Percentiles rank a stretch among this genome's conserved stretches.
phyloP scores from a whole-genome alignment of 2,797 vertebrate genomes.

The Alca torda region DNA sequence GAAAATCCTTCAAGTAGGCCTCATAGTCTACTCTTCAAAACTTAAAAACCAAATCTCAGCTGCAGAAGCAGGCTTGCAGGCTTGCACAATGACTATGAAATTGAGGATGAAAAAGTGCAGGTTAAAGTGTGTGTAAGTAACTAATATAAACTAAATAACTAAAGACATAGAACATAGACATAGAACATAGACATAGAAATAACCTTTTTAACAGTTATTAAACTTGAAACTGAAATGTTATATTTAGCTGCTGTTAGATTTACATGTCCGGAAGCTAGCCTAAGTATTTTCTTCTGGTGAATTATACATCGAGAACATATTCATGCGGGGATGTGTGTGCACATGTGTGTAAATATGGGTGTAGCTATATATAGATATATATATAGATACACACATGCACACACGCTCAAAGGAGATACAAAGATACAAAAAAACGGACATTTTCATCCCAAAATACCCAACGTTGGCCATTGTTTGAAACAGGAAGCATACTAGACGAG shows the following conservation, averaged over 20 bases:
- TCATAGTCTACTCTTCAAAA: neutral
- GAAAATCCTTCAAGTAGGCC: neutral
- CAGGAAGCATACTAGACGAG: conserved; percentile 35
- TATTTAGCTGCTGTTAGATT: neutral
- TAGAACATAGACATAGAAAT: neutral
- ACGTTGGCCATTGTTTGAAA: conserved; percentile 32
- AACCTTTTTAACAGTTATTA: neutral
- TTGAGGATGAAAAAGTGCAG: neutral
- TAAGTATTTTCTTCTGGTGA: neutral
- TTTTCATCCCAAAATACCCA: neutral
- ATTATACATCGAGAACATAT: neutral
- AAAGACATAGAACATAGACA: neutral
- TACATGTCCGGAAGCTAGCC: neutral
- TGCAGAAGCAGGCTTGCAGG: neutral
- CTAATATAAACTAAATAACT: neutral
- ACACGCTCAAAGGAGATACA: neutral
- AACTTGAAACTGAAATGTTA: neutral
- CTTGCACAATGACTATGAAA: neutral
- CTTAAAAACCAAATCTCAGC: neutral
- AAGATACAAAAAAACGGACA: neutral
- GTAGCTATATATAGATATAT: neutral
- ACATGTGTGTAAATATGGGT: neutral
- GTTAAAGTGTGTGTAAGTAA: neutral
- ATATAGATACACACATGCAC: neutral
- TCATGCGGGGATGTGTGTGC: neutral